Conservation (phyloP, 2,888 invertebrate genomes). For the Bhutanitis thaidina region DNA sequence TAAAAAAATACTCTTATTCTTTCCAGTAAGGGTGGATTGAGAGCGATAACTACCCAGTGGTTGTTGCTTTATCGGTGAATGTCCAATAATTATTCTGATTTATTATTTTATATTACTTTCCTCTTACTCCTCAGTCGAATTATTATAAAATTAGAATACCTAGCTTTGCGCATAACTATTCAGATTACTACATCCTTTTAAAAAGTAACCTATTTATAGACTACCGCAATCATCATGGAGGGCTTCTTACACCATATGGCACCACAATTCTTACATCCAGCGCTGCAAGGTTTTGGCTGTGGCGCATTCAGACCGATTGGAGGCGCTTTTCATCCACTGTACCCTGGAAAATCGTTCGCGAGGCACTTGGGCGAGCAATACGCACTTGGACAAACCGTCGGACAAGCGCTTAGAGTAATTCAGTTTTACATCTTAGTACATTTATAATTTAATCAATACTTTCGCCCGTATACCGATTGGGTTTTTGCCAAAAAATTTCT, state of each 20-base stretch:
- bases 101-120: too few relatives aligned
- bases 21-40: too few relatives aligned
- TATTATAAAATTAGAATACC: too few relatives aligned
- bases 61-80: too few relatives aligned
- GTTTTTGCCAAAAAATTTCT: too few relatives aligned
- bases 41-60: too few relatives aligned
- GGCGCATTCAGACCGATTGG: conserved; percentile 75
- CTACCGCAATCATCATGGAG: conserved; percentile 52
- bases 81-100: too few relatives aligned
- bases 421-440: background rate
- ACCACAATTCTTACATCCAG: conserved; percentile 75
- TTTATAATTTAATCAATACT: too few relatives aligned
- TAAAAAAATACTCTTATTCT: too few relatives aligned
- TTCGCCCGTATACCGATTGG: too few relatives aligned
- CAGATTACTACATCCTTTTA: background rate
- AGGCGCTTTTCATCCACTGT: conserved; percentile 73
- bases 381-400: conserved; percentile 70
- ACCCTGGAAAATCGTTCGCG: conserved; percentile 73
- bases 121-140: too few relatives aligned
- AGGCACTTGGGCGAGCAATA: conserved; percentile 74
- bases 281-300: conserved; percentile 74
- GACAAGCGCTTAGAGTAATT: conserved; percentile 69
- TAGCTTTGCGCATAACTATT: background rate
- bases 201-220: conserved; percentile 29
- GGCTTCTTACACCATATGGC: conserved; percentile 77